Conservation (phyloP, 2,888 invertebrate genomes). For the Ophonus ardosiacus region DNA sequence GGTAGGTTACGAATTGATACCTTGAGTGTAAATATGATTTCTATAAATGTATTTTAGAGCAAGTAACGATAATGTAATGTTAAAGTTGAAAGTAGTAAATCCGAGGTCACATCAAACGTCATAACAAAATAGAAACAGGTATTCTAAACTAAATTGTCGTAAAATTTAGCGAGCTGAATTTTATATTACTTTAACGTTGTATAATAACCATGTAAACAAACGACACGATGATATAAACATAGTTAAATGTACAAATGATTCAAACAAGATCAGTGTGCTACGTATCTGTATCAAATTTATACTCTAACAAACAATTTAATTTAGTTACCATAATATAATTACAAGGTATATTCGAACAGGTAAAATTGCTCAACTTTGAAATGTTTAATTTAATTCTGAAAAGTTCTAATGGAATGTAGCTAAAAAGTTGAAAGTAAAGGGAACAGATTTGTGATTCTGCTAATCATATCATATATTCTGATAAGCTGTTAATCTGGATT, state of each 20-base stretch:
- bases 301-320: constrained; percentile 2
- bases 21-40: too few species aligned
- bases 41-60: neutral
- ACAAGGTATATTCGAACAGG: neutral
- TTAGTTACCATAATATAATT: constrained; percentile 3
- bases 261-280: neutral
- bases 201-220: neutral
- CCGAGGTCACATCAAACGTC: neutral
- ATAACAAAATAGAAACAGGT: neutral
- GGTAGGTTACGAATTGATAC: too few species aligned
- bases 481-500: constrained; percentile 10
- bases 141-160: neutral
- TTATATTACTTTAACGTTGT: neutral
- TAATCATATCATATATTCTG: neutral
- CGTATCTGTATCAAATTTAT: constrained; percentile 8
- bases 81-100: neutral
- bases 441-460: neutral
- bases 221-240: neutral
- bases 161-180: neutral
- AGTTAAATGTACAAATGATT: constrained; percentile 9
- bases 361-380: neutral
- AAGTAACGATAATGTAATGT: neutral
- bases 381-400: neutral
- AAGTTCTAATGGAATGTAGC: neutral
- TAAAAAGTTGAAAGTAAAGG: neutral